phyloP scores from a whole-genome alignment of 92 coral and sea anemone genomes.

The Zoanthus sansibaricus region DNA sequence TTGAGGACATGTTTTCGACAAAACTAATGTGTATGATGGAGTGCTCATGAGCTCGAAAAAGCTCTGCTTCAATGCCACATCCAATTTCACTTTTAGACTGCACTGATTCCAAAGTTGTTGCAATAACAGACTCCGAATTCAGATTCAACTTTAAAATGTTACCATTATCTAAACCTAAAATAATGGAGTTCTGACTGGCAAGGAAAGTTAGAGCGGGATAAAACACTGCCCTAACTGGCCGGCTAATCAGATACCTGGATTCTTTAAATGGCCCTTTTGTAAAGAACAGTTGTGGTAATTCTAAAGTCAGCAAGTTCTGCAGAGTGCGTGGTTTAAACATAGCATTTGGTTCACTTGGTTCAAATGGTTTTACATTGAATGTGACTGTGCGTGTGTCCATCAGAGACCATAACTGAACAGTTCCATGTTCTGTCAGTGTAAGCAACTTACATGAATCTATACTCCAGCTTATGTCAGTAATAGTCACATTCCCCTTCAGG shows the following conservation, averaged over 20 bases:
- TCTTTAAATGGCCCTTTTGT: slow-evolving; percentile 70
- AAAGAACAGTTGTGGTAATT: slow-evolving; percentile 62
- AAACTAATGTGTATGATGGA: slow-evolving; percentile 66
- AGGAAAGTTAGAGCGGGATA: slow-evolving; percentile 77
- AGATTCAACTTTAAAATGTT: slow-evolving; percentile 71
- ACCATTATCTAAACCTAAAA: slow-evolving; percentile 79
- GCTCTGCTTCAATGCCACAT: slow-evolving; percentile 71
- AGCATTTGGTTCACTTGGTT: slow-evolving; percentile 71
- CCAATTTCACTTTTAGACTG: slow-evolving; percentile 64
- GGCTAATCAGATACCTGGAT: slow-evolving; percentile 47
- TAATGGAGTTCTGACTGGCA: slow-evolving; percentile 69
- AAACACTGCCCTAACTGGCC: slow-evolving; percentile 64
- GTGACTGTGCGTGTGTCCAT: slow-evolving; percentile 58
- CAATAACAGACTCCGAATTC: background rate
- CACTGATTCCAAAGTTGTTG: slow-evolving; percentile 31
- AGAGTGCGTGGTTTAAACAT: slow-evolving; percentile 70
- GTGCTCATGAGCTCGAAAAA: slow-evolving; percentile 79
- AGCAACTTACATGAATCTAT: slow-evolving; percentile 67
- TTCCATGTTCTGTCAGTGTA: slow-evolving; percentile 70
- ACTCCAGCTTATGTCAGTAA: slow-evolving; percentile 73
- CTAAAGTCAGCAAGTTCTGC: slow-evolving; percentile 50
- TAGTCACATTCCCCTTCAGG: slow-evolving; percentile 61
- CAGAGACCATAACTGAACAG: slow-evolving; percentile 76
- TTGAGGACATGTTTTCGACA: slow-evolving; percentile 61
- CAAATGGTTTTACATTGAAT: slow-evolving; percentile 78